phyloP scores from a whole-genome alignment of 2,888 invertebrate genomes.

The Xylophagus ater region DNA sequence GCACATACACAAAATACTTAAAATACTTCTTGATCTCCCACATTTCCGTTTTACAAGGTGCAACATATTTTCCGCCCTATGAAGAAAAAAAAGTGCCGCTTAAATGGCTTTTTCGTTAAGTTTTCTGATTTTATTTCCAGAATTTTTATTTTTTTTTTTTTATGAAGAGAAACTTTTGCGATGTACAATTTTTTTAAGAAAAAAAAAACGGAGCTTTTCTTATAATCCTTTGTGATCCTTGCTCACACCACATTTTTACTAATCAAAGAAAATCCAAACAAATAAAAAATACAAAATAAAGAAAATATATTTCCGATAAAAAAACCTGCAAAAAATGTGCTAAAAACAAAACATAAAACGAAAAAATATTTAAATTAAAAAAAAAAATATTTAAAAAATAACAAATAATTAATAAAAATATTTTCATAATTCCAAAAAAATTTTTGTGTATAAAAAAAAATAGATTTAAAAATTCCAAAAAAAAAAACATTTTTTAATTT shows the following conservation, averaged over 20 bases:
- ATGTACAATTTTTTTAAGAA: conserved; percentile 15
- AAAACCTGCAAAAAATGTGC: conserved; percentile 19
- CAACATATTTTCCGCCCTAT: too few relatives aligned
- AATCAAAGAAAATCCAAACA: too few relatives aligned
- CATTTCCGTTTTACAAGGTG: too few relatives aligned
- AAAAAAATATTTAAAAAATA: conserved; percentile 9
- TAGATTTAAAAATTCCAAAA: conserved; percentile 10
- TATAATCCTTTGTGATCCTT: conserved; percentile 9
- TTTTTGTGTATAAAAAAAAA: conserved; percentile 10
- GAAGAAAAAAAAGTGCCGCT: too few relatives aligned
- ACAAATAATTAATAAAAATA: too few relatives aligned
- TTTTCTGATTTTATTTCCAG: too few relatives aligned
- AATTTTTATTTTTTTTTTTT: too few relatives aligned
- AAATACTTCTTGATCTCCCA: too few relatives aligned
- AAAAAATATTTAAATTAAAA: background rate
- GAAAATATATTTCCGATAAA: conserved; percentile 14
- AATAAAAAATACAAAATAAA: background rate
- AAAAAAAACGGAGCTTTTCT: conserved; percentile 12
- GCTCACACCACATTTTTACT: conserved; percentile 4
- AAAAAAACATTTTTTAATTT: too few relatives aligned
- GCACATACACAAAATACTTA: too few relatives aligned
- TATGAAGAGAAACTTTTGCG: conserved; percentile 12
- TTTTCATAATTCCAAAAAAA: too few relatives aligned
- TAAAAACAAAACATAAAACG: background rate
- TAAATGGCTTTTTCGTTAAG: too few relatives aligned